Evolutionary conservation across 2,113 vertebrate species (phyloP).

Genomic region (Chloropsis hardwickii): DNA sequence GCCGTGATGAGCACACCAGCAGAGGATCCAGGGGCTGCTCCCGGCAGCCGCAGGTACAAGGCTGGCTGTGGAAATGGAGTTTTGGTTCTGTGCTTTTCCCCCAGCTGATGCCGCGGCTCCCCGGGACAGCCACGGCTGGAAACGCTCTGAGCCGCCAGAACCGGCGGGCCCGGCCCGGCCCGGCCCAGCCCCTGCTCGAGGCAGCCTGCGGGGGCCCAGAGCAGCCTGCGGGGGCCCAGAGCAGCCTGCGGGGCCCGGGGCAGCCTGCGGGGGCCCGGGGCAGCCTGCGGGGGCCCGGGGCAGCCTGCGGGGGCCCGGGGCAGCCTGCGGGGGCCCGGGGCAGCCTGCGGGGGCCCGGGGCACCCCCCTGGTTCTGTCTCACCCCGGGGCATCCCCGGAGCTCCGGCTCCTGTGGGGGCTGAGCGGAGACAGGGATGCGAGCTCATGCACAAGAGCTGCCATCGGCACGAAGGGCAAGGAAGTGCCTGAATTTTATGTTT

Average conservation of each 20-base stretch:
- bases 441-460: accelerated
- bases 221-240: too few relatives aligned
- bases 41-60: not conserved
- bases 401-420: accelerated
- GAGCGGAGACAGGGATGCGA: not conserved
- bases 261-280: too few relatives aligned
- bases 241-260: too few relatives aligned
- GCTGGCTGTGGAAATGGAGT: too few relatives aligned
- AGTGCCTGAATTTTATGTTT: not conserved
- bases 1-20: accelerated
- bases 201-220: not conserved
- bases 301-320: too few relatives aligned
- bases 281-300: too few relatives aligned
- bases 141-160: not conserved
- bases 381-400: not conserved
- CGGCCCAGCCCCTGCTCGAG: accelerated
- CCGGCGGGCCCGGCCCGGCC: accelerated
- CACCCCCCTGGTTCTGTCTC: not conserved
- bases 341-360: too few relatives aligned
- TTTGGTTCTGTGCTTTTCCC: accelerated
- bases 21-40: accelerated
- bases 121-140: not conserved
- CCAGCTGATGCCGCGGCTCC: accelerated
- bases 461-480: accelerated
- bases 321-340: too few relatives aligned